Conservation (phyloP, 2,113 vertebrate genomes). For the Diphyllodes magnificus region DNA sequence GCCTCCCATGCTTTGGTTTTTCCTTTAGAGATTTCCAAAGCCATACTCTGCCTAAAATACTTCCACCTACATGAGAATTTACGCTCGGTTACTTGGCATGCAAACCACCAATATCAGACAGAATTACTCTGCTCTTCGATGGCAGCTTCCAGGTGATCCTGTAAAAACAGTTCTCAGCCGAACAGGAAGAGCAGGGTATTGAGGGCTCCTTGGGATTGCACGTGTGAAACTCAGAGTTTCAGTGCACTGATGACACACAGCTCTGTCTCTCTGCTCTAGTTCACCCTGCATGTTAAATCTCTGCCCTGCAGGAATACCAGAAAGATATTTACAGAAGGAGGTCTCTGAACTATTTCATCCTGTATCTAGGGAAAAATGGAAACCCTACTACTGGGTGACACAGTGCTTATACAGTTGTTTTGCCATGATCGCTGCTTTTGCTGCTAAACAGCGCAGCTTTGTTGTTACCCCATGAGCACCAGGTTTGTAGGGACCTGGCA, state of each 20-base stretch:
- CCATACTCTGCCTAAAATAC: not conserved
- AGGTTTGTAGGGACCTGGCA: not conserved
- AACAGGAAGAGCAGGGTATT: not conserved
- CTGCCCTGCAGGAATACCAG: not conserved
- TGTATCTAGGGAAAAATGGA: not conserved
- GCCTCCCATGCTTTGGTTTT: not conserved
- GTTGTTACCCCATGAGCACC: not conserved
- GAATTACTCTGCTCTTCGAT: not conserved
- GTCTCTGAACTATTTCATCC: not conserved
- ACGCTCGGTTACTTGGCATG: not conserved
- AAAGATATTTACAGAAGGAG: not conserved
- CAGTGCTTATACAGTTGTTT: not conserved
- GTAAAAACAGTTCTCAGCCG: not conserved
- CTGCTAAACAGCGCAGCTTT: not conserved
- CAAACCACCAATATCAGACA: not conserved
- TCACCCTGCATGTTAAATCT: not conserved
- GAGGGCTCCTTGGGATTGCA: not conserved
- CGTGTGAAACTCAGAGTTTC: rapidly evolving
- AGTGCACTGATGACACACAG: not conserved
- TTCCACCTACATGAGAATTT: not conserved
- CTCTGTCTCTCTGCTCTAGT: not conserved
- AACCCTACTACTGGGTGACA: not conserved
- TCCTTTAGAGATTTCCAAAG: not conserved
- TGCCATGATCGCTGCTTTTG: not conserved
- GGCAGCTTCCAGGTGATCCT: not conserved